Conservation (phyloP, 2,113 vertebrate genomes). For the Lepisosteus osseus region DNA sequence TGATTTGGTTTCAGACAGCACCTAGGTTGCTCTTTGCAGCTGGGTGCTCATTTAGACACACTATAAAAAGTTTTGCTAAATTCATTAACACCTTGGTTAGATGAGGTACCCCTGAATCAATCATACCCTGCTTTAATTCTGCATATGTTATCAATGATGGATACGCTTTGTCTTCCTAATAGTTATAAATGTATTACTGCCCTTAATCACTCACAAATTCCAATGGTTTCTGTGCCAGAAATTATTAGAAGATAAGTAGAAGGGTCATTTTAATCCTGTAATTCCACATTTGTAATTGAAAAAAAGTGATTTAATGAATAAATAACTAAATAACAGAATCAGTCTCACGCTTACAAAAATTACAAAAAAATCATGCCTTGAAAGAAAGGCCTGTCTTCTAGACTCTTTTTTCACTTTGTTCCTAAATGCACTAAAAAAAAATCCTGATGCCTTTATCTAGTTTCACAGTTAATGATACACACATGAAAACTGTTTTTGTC, state of each 20-base stretch:
- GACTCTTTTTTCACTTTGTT: too few relatives aligned
- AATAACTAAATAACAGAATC: slow-evolving; percentile 4
- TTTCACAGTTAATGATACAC: too few relatives aligned
- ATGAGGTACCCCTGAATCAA: slow-evolving; percentile 31
- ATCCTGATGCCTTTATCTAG: too few relatives aligned
- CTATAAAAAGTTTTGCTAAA: slow-evolving; percentile 22
- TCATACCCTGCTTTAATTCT: slow-evolving; percentile 44
- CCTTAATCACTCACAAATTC: slow-evolving; percentile 43
- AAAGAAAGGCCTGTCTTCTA: too few relatives aligned
- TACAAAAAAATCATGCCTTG: too few relatives aligned
- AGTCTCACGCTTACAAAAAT: too few relatives aligned
- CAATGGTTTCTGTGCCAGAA: slow-evolving; percentile 20
- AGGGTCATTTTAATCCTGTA: slow-evolving; percentile 28
- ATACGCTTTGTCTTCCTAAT: slow-evolving; percentile 48
- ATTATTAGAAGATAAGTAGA: slow-evolving; percentile 29
- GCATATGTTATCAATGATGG: slow-evolving; percentile 52
- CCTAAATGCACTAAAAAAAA: too few relatives aligned
- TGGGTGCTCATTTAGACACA: not conserved
- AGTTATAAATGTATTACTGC: slow-evolving; percentile 57
- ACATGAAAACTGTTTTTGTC: too few relatives aligned
- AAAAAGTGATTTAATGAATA: slow-evolving; percentile 6
- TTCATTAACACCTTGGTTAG: slow-evolving; percentile 35
- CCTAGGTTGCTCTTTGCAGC: too few relatives aligned
- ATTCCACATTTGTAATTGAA: slow-evolving; percentile 17
- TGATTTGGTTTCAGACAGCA: too few relatives aligned